Conservation (phyloP, 1,140 invertebrate genomes). For the Drosophila sulfurigaster region DNA sequence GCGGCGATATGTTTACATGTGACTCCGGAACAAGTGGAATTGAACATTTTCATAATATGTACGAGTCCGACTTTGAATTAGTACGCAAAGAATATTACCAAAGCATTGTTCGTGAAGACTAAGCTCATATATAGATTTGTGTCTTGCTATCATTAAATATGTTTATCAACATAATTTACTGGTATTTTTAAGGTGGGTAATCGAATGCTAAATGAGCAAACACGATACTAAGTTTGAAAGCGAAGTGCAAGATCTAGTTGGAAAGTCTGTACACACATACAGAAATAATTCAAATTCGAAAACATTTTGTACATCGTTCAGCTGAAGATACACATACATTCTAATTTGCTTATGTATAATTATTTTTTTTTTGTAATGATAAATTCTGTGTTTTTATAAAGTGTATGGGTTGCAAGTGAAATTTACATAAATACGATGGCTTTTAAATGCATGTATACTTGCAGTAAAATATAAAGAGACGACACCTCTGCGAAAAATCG, state of each 20-base stretch:
- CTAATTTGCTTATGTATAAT: slow-evolving; percentile 2
- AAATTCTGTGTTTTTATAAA: not conserved
- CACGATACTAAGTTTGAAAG: not conserved
- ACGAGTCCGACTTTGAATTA: slow-evolving; percentile 33
- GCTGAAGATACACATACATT: slow-evolving; percentile 4
- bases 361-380: not conserved
- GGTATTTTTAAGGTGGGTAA: slow-evolving; percentile 38
- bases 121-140: slow-evolving; percentile 17
- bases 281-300: slow-evolving; percentile 5
- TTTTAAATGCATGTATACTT: slow-evolving; percentile 13
- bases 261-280: not conserved
- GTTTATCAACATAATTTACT: slow-evolving; percentile 33
- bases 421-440: slow-evolving; percentile 3
- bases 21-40: slow-evolving; percentile 5
- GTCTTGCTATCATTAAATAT: slow-evolving; percentile 38
- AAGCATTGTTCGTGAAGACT: slow-evolving; percentile 41
- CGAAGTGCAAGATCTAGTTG: slow-evolving; percentile 1
- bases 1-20: slow-evolving; percentile 19
- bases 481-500: slow-evolving; percentile 46
- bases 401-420: not conserved
- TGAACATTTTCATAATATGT: slow-evolving; percentile 21
- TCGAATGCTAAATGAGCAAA: not conserved
- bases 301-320: slow-evolving; percentile 5
- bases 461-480: slow-evolving; percentile 15
- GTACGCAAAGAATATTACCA: slow-evolving; percentile 40